phyloP scores from a whole-genome alignment of 1,140 invertebrate genomes.

The Leptoteleia sp. region DNA sequence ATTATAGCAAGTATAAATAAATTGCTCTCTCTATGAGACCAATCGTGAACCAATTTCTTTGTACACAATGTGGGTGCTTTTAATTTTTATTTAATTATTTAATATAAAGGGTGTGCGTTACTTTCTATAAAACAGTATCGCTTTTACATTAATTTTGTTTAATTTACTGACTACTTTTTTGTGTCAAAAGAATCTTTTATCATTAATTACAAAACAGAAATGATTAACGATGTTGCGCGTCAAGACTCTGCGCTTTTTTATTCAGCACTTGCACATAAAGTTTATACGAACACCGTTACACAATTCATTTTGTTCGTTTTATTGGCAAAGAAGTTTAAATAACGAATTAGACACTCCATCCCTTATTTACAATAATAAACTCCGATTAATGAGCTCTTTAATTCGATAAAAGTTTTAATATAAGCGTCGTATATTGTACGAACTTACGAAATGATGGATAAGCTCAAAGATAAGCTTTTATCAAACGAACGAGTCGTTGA shows the following conservation, averaged over 20 bases:
- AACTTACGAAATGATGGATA: too few relatives aligned
- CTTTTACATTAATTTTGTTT: too few relatives aligned
- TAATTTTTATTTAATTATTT: too few relatives aligned
- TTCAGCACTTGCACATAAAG: constrained; percentile 18
- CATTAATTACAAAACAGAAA: constrained; percentile 38
- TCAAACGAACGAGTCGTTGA: background rate
- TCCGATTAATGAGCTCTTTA: background rate
- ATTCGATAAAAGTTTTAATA: constrained; percentile 4
- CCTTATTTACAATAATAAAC: background rate
- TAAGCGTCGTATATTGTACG: background rate
- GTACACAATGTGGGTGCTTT: too few relatives aligned
- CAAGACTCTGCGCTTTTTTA: constrained; percentile 29
- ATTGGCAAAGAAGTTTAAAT: constrained; percentile 22
- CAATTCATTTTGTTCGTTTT: constrained; percentile 17
- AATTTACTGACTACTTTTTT: too few relatives aligned
- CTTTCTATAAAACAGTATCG: too few relatives aligned
- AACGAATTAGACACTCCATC: constrained; percentile 8
- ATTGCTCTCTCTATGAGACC: too few relatives aligned
- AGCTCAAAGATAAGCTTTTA: background rate
- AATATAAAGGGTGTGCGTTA: too few relatives aligned
- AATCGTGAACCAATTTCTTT: too few relatives aligned
- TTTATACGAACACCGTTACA: constrained; percentile 31
- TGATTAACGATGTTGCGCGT: constrained; percentile 29
- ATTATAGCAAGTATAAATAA: too few relatives aligned
- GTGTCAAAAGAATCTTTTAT: constrained; percentile 30